phyloP scores from a whole-genome alignment of 2,113 vertebrate genomes.

The Menidia beryllina region DNA sequence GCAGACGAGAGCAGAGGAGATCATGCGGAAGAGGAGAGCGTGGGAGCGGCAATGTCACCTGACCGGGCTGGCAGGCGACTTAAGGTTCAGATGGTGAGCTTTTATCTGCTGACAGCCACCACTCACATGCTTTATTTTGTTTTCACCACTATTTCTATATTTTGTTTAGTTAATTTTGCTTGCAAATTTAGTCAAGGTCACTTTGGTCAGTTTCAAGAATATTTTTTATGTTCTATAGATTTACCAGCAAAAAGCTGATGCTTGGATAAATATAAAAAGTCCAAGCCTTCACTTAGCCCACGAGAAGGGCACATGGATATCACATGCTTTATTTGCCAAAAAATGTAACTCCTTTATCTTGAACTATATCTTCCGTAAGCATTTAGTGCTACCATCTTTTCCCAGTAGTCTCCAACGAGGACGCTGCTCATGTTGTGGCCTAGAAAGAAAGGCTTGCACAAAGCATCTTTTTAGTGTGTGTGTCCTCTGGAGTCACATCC shows the following conservation, averaged over 20 bases:
- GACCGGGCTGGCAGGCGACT: conserved; percentile 33
- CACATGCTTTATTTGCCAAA: neutral
- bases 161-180: too few species aligned
- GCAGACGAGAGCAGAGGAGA: conserved; percentile 43
- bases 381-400: too few species aligned
- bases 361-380: neutral
- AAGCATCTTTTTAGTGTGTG: neutral
- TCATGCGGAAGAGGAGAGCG: conserved; percentile 45
- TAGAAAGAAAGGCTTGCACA: neutral
- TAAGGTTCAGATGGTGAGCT: conserved; percentile 32
- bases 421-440: neutral
- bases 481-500: neutral
- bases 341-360: neutral
- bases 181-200: neutral
- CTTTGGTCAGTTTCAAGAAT: neutral
- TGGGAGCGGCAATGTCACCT: conserved; percentile 58
- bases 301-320: neutral
- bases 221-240: neutral
- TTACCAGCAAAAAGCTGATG: neutral
- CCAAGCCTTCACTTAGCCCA: too few species aligned
- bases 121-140: neutral
- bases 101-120: conserved; percentile 18
- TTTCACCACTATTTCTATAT: neutral
- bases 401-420: neutral
- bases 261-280: neutral